phyloP scores from a whole-genome alignment of 1,140 invertebrate genomes.

The Cydia pomonella region DNA sequence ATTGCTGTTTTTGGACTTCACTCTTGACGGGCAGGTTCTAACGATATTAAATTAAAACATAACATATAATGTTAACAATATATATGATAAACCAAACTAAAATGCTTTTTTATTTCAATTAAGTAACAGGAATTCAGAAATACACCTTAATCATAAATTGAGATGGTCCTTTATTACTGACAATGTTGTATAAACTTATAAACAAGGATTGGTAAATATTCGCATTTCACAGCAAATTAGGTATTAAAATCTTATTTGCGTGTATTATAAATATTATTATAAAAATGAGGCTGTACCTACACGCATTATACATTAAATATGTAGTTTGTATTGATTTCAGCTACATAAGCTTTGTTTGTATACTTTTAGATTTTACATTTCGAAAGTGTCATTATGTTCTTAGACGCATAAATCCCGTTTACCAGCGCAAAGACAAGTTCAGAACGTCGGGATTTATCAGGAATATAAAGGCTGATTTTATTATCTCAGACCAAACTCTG shows the following conservation, averaged over 20 bases:
- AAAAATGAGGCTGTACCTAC: too few relatives aligned
- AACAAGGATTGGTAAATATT: neutral
- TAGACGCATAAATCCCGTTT: too few relatives aligned
- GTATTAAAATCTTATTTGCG: neutral
- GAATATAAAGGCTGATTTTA: too few relatives aligned
- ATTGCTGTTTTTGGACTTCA: conserved; percentile 13
- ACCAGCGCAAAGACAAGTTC: too few relatives aligned
- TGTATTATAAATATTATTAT: too few relatives aligned
- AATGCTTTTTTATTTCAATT: neutral
- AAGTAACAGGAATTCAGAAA: neutral
- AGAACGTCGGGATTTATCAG: too few relatives aligned
- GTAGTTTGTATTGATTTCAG: too few relatives aligned
- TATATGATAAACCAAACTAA: neutral
- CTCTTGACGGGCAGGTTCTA: neutral
- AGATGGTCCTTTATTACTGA: neutral
- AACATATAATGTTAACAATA: conserved; percentile 26
- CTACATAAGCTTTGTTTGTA: too few relatives aligned
- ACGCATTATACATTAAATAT: too few relatives aligned
- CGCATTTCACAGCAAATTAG: neutral
- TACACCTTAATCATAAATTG: neutral
- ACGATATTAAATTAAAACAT: neutral
- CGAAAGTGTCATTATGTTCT: too few relatives aligned
- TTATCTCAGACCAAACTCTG: too few relatives aligned
- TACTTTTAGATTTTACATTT: too few relatives aligned
- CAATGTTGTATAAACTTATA: neutral